A percentile compares a stretch with the other conserved stretches of the same genome.
Conservation (phyloP, 1,140 invertebrate species). For the Phymorhynchus buccinoides region DNA sequence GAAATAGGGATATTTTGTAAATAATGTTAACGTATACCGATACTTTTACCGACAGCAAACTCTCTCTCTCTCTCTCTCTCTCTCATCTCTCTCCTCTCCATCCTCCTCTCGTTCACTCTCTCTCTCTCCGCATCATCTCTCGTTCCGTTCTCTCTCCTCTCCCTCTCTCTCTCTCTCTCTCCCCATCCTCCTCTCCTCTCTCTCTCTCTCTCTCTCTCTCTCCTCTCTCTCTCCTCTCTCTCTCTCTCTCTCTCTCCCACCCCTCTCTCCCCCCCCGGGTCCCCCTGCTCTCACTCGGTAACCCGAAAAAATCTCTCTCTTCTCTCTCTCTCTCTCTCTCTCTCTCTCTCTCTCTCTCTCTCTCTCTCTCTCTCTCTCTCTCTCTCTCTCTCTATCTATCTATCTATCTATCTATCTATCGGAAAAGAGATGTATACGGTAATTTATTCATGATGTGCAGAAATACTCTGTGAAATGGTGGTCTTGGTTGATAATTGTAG, state of each 20-base stretch:
- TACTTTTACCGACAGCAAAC: too few species aligned
- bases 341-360: background rate
- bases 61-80: background rate
- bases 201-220: background rate
- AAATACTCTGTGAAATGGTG: too few species aligned
- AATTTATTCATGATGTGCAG: too few species aligned
- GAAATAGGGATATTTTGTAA: too few species aligned
- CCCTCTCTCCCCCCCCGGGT: background rate
- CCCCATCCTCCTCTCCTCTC: background rate
- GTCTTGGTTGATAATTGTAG: too few species aligned
- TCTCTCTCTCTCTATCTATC: too few species aligned
- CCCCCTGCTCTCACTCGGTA: background rate
- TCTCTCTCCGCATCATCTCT: background rate
- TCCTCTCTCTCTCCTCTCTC: background rate
- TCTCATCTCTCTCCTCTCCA: background rate
- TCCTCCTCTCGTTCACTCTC: background rate
- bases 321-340: background rate
- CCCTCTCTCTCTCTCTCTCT: background rate
- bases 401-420: too few species aligned
- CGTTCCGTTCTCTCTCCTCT: background rate
- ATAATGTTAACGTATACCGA: too few species aligned
- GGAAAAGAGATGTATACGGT: too few species aligned
- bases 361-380: background rate
- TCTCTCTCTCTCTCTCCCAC: slow-evolving; percentile 24
- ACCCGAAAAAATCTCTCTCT: too few species aligned